Percentiles rank a stretch among this genome's conserved stretches.
Evolutionary conservation across 1,140 invertebrate genomes (phyloP).

Genomic region (Drosophila novamexicana): DNA sequence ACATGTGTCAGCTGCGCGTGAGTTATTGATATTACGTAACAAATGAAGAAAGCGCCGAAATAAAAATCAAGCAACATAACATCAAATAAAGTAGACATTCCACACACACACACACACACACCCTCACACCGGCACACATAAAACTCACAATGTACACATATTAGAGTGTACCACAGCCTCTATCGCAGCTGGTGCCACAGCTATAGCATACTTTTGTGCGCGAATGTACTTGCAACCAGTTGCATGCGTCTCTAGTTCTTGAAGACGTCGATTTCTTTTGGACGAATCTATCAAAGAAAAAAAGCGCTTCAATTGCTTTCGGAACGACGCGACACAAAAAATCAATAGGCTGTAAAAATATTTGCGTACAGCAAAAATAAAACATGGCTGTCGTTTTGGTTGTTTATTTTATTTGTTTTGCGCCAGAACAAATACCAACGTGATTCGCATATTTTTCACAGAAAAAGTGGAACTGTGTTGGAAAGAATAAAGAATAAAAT

Average conservation of each 20-base stretch:
- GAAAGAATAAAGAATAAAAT: constrained; percentile 27
- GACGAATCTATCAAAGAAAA: constrained; percentile 33
- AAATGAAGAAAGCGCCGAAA: constrained; percentile 76
- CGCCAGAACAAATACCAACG: constrained; percentile 53
- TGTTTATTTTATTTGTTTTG: constrained; percentile 1
- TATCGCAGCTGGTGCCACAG: constrained; percentile 3
- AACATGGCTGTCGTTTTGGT: constrained; percentile 11
- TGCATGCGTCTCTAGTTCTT: constrained; percentile 54
- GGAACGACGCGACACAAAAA: constrained; percentile 60
- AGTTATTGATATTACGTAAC: constrained; percentile 82
- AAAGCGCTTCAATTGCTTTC: constrained; percentile 46
- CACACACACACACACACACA: constrained; percentile 25
- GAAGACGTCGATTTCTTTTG: constrained; percentile 22
- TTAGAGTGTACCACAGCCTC: constrained; percentile 9
- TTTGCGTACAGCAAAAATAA: constrained; percentile 23
- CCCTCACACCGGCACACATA: constrained; percentile 1
- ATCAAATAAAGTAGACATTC: constrained; percentile 45
- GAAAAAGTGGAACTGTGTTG: constrained; percentile 22
- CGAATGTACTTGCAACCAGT: constrained; percentile 58
- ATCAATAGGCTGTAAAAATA: constrained; percentile 59
- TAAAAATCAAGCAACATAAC: constrained; percentile 70
- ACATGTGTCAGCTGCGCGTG: constrained; percentile 83
- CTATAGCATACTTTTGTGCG: constrained; percentile 33
- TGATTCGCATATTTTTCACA: constrained; percentile 80
- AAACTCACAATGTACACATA: constrained; percentile 7